Percentiles rank a stretch among this genome's conserved stretches.
Conservation (phyloP, 2,113 vertebrate genomes). For the Misgurnus anguillicaudatus region DNA sequence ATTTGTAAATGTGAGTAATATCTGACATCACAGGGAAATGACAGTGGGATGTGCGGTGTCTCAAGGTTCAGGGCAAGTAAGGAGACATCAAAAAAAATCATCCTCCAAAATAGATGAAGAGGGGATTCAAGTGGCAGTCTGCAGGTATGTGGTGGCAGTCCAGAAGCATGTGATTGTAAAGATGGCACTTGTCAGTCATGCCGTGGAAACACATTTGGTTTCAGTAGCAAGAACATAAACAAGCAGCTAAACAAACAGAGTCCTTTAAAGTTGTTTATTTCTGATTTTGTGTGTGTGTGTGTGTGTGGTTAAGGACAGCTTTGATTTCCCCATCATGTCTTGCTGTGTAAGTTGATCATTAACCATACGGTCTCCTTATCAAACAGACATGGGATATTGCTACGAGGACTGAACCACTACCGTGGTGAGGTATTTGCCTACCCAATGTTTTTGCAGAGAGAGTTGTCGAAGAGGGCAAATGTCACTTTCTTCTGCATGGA, state of each 20-base stretch:
- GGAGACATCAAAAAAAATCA: neutral
- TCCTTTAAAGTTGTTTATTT: too few relatives aligned
- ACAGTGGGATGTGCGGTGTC: neutral
- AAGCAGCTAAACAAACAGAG: too few relatives aligned
- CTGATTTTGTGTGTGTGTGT: neutral
- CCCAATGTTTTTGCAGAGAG: conserved; percentile 15
- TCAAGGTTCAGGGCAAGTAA: neutral
- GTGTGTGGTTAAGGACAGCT: neutral
- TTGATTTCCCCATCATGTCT: neutral
- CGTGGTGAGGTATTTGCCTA: conserved; percentile 25
- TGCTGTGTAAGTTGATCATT: neutral
- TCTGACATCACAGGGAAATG: neutral
- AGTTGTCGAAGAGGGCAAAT: conserved; percentile 24
- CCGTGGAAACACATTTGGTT: neutral
- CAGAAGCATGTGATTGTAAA: neutral
- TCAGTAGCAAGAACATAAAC: too few relatives aligned
- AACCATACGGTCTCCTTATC: neutral
- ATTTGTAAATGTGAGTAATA: neutral
- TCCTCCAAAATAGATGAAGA: neutral
- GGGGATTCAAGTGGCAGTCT: neutral
- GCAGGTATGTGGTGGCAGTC: neutral
- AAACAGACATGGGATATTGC: conserved; percentile 25
- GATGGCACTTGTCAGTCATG: neutral
- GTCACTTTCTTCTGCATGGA: conserved; percentile 30
- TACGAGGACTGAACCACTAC: conserved; percentile 40